Evolutionary conservation across 2,113 vertebrate genomes (phyloP).

Genomic region (Amphiprion ocellaris): DNA sequence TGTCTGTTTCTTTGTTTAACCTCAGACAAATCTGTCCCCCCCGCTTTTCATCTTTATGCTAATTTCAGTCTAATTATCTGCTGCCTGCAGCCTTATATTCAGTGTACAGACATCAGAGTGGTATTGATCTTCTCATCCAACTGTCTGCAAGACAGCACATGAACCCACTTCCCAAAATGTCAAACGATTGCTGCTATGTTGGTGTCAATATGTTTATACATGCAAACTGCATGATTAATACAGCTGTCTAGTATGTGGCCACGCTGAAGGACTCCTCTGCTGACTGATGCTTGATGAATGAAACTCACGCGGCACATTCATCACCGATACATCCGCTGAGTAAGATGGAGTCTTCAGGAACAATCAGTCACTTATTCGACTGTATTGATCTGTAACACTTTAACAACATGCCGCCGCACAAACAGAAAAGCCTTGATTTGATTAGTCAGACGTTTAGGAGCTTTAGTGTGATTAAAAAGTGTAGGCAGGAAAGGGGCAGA

Average conservation of each 20-base stretch:
- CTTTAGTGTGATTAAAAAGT: neutral
- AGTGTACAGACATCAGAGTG: neutral
- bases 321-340: slow-evolving; percentile 41
- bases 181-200: neutral
- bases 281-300: slow-evolving; percentile 29
- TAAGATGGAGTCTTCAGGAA: slow-evolving; percentile 10
- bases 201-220: neutral
- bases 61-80: neutral
- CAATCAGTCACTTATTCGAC: slow-evolving; percentile 14
- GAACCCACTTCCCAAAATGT: neutral
- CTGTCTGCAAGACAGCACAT: slow-evolving; percentile 1
- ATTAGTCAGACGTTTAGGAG: slow-evolving; percentile 7
- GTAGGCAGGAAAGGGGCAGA: too few relatives aligned
- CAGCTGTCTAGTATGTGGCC: neutral
- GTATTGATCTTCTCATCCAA: slow-evolving; percentile 3
- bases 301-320: slow-evolving; percentile 52
- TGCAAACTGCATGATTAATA: slow-evolving; percentile 8
- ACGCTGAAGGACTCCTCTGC: slow-evolving; percentile 18
- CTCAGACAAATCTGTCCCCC: neutral
- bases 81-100: neutral
- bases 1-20: too few relatives aligned
- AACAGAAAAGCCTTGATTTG: slow-evolving; percentile 34
- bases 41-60: neutral
- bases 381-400: slow-evolving; percentile 51
- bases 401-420: slow-evolving; percentile 18